A percentile compares a stretch with the other conserved stretches of the same genome.
phyloP scores from a whole-genome alignment of 2,797 vertebrate genomes.

The Helostoma temminkii region DNA sequence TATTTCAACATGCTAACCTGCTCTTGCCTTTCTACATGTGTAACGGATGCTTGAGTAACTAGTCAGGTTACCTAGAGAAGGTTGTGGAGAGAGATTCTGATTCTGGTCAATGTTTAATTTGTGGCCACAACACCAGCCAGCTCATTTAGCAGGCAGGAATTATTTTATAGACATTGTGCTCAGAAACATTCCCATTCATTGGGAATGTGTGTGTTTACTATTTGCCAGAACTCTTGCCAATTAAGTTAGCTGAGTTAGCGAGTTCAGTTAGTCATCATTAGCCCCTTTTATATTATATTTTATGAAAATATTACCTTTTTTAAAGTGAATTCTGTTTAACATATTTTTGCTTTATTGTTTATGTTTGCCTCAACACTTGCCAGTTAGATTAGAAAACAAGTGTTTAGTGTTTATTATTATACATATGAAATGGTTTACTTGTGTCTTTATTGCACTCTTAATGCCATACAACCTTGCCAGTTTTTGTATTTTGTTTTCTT shows the following conservation, averaged over 20 bases:
- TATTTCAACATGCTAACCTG: neutral
- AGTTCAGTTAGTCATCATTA: neutral
- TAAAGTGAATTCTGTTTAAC: neutral
- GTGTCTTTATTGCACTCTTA: conserved; percentile 11
- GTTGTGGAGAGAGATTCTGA: too few species aligned
- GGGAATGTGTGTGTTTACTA: neutral
- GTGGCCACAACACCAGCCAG: neutral
- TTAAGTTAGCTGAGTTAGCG: neutral
- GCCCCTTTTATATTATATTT: neutral
- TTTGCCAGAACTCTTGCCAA: conserved; percentile 36
- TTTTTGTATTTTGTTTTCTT: neutral
- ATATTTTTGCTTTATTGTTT: conserved; percentile 9
- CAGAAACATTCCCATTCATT: neutral
- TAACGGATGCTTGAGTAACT: conserved; percentile 11
- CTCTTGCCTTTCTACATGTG: neutral
- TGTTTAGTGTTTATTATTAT: neutral
- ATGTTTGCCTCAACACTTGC: conserved; percentile 44
- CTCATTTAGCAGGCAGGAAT: neutral
- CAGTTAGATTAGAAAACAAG: conserved; percentile 4
- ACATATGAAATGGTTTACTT: neutral
- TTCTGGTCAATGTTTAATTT: too few species aligned
- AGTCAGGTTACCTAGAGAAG: neutral
- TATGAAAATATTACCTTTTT: neutral
- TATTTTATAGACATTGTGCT: neutral
- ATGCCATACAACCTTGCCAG: conserved; percentile 30